Evolutionary conservation across 92 coral and sea anemone genomes (phyloP).

Genomic region (Plumapathes pennacea): DNA sequence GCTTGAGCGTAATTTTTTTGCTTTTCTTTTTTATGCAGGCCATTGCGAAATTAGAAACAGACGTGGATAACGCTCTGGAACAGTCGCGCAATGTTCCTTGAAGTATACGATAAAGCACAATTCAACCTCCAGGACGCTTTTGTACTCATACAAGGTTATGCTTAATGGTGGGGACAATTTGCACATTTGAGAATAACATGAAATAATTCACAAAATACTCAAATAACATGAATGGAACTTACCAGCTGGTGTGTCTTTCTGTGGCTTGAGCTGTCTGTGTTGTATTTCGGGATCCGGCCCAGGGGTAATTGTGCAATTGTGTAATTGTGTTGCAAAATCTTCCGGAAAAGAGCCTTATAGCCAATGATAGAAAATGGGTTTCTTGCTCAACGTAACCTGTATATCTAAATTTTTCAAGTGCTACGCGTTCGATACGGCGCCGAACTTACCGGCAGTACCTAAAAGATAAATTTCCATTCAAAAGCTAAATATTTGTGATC

Average conservation of each 20-base stretch:
- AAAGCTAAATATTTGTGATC: too few species aligned
- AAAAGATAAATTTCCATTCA: too few species aligned
- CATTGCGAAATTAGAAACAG: not conserved
- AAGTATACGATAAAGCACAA: not conserved
- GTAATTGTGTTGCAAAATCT: too few species aligned
- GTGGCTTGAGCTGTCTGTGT: slow-evolving; percentile 8
- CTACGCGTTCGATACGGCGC: too few species aligned
- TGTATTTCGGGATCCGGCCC: slow-evolving; percentile 26
- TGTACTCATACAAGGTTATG: not conserved
- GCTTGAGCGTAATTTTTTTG: too few species aligned
- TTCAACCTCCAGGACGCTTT: not conserved
- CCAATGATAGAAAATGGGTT: too few species aligned
- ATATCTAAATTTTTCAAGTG: too few species aligned
- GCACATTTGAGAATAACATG: too few species aligned
- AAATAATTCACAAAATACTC: slow-evolving; percentile 4
- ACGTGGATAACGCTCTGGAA: slow-evolving; percentile 10
- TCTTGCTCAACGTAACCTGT: too few species aligned
- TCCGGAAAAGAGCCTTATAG: too few species aligned
- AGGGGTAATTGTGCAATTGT: slow-evolving; percentile 10
- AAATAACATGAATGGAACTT: not conserved
- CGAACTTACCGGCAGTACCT: too few species aligned
- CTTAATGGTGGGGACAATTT: too few species aligned
- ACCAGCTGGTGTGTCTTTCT: slow-evolving; percentile 27
- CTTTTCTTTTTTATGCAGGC: not conserved
- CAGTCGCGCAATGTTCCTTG: not conserved